Base-by-base conservation (phyloP, 2,113 vertebrate species). In the Melanocharis versteri region DNA sequence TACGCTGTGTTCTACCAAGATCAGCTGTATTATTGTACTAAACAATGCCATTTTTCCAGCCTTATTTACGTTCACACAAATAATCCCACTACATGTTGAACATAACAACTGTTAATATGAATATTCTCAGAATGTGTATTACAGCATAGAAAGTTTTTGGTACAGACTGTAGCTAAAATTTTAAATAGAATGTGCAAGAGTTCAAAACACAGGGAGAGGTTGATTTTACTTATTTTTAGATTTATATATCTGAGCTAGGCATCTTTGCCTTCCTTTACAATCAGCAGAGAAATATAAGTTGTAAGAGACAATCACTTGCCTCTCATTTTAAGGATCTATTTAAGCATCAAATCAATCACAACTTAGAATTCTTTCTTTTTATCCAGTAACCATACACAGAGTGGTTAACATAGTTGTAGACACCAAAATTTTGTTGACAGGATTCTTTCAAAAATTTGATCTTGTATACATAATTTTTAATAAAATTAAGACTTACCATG, bases 191-290 rank as follows among this genome's bases (percentile, higher is more conserved):
- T 60, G 31, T 47, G 26, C 8, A 73, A 58, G 47, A 61, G 3
- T 51, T 86, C 35, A 50, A 80, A 61, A 66, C 40, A 37, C 11
- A 39, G 27, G n/a, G 26, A 85, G 50, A 79, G 13, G 30, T 8
- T 64, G 62, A 56, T 94, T 66, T 95, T 85, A 26, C 19, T 75
- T 94, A 76, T 68, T 91, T 93, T 93, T 72, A 69, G 33, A 84
- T 47, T 40, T 89, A 50, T 56, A 60, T 45, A 42, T 44, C 45
- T 68, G 53, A 76, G 11, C 13, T 84, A 75, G n/a, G 54, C 15
- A 61, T 64, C 35, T 90, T 82, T 90, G 5, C 8, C 28, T 87
- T 81, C 40, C 15, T 76, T 91, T 91, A 84, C 37, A 93, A 50
- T 66, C 64, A 89, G 62, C 30, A 77, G 60, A 81, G 62, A 85